phyloP scores from a whole-genome alignment of 2,113 vertebrate species.

The Macquaria australasica region DNA sequence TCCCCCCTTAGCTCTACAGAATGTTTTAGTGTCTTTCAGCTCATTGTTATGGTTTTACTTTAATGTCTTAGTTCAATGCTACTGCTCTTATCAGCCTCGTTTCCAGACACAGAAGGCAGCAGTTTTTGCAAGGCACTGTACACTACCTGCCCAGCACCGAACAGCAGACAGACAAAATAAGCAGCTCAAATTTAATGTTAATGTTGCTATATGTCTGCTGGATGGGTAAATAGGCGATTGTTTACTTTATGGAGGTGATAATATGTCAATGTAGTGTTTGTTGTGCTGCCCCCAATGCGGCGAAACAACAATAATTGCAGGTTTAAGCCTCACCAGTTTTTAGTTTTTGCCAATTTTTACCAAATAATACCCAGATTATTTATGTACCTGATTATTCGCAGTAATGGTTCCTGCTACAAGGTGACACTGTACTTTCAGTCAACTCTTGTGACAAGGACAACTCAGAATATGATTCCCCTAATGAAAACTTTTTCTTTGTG shows the following conservation, averaged over 20 bases:
- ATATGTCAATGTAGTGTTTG: neutral
- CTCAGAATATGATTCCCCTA: neutral
- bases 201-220: neutral
- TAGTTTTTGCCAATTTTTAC: neutral
- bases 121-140: neutral
- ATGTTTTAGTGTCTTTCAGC: no score
- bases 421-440: neutral
- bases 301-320: neutral
- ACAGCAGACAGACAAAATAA: neutral
- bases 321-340: neutral
- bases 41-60: neutral
- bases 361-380: neutral
- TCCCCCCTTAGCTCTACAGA: neutral
- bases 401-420: neutral
- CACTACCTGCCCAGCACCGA: neutral
- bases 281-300: neutral
- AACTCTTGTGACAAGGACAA: neutral
- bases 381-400: neutral
- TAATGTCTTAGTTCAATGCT: neutral
- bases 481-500: neutral
- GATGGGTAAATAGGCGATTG: neutral
- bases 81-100: neutral
- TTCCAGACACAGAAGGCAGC: neutral
- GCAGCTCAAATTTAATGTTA: neutral
- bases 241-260: neutral